phyloP scores from a whole-genome alignment of 2,888 invertebrate species.

The Brachylomia viminalis region DNA sequence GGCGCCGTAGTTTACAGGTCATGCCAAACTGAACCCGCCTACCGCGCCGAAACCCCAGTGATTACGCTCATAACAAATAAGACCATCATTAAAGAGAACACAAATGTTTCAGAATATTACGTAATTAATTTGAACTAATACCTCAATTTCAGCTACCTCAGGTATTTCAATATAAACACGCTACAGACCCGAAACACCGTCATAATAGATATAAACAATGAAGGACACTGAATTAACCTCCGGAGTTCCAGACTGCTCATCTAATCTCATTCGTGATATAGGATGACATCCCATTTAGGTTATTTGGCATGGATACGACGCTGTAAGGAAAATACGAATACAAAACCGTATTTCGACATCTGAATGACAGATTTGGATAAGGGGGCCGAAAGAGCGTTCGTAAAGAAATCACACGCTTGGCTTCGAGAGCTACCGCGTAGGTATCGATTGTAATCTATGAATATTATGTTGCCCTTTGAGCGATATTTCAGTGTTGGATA shows the following conservation, averaged over 20 bases:
- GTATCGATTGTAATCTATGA: slow-evolving; percentile 37
- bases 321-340: slow-evolving; percentile 11
- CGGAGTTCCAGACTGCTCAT: background rate
- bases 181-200: background rate
- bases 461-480: slow-evolving; percentile 26
- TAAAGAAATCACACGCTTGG: slow-evolving; percentile 29
- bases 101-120: slow-evolving; percentile 22
- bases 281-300: slow-evolving; percentile 47
- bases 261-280: slow-evolving; percentile 33
- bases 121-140: slow-evolving; percentile 28
- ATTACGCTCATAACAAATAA: slow-evolving; percentile 29
- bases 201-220: slow-evolving; percentile 20
- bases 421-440: slow-evolving; percentile 3
- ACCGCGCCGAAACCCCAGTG: slow-evolving; percentile 1
- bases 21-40: background rate
- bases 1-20: background rate
- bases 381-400: slow-evolving; percentile 16
- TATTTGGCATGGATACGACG: slow-evolving; percentile 38
- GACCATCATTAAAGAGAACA: slow-evolving; percentile 14
- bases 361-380: slow-evolving; percentile 48
- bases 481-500: slow-evolving; percentile 27
- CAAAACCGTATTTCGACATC: slow-evolving; percentile 29
- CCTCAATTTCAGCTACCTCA: background rate
- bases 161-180: slow-evolving; percentile 5
- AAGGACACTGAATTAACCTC: slow-evolving; percentile 18